Evolutionary conservation across 92 coral and sea anemone genomes (phyloP).

Genomic region (Meandrina meandrites): DNA sequence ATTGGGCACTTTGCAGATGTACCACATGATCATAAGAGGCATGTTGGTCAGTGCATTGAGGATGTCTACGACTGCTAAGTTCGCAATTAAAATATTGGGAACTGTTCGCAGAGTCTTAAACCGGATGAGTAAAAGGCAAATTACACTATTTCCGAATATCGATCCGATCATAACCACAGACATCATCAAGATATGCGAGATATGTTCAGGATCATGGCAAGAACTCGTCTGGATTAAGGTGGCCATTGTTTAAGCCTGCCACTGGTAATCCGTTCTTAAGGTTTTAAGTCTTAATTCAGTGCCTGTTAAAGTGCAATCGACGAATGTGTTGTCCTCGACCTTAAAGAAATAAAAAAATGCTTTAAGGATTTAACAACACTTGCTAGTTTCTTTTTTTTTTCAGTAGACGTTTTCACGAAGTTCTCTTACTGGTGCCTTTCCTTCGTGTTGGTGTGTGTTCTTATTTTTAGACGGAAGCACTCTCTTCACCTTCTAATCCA

Average conservation of each 20-base stretch:
- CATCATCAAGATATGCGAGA: constrained; percentile 53
- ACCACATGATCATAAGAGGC: constrained; percentile 76
- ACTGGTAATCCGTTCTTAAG: no score
- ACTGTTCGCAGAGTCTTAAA: constrained; percentile 76
- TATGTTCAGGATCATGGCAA: constrained; percentile 39
- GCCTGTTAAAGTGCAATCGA: no score
- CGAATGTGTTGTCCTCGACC: no score
- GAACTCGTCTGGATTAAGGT: neutral
- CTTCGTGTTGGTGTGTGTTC: no score
- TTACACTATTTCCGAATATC: constrained; percentile 64
- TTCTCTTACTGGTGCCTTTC: no score
- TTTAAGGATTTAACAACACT: no score
- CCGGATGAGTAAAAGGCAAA: constrained; percentile 49
- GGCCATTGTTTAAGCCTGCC: neutral
- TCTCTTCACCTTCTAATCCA: no score
- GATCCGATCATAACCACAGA: constrained; percentile 56
- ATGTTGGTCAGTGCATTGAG: constrained; percentile 71
- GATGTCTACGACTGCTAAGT: constrained; percentile 70
- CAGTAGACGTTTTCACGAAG: no score
- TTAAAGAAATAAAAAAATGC: no score
- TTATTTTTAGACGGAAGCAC: no score
- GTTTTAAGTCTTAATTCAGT: no score
- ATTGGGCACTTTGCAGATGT: constrained; percentile 50
- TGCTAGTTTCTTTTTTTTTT: no score
- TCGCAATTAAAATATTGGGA: constrained; percentile 72